phyloP scores from a whole-genome alignment of 1,140 invertebrate genomes.

The Drosophila varians region DNA sequence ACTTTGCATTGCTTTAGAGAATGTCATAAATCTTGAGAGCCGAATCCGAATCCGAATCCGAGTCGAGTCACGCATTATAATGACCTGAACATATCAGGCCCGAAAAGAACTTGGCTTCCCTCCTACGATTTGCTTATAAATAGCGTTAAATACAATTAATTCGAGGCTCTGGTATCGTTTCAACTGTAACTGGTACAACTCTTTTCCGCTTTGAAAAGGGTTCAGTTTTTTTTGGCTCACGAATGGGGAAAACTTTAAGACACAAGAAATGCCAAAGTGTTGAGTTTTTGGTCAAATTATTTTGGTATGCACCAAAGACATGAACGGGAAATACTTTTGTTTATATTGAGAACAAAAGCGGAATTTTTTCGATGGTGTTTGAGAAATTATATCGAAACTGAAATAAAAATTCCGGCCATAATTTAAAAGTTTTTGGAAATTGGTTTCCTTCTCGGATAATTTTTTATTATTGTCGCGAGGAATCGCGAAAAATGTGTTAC shows the following conservation, averaged over 20 bases:
- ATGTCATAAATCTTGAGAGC: slow-evolving; percentile 65
- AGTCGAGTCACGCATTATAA: slow-evolving; percentile 61
- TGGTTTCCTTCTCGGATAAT: slow-evolving; percentile 2
- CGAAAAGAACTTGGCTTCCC: slow-evolving; percentile 16
- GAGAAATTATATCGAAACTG: slow-evolving; percentile 28
- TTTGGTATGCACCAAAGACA: slow-evolving; percentile 59
- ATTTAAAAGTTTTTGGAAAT: slow-evolving; percentile 19
- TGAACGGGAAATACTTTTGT: slow-evolving; percentile 49
- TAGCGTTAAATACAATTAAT: slow-evolving; percentile 47
- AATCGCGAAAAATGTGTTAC: not conserved
- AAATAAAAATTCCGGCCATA: slow-evolving; percentile 48
- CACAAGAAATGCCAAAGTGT: slow-evolving; percentile 55
- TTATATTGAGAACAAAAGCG: slow-evolving; percentile 9
- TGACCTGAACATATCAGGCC: slow-evolving; percentile 12
- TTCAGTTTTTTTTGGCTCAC: not conserved
- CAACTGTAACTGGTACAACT: slow-evolving; percentile 59
- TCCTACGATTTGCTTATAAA: slow-evolving; percentile 58
- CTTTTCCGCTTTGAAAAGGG: not conserved
- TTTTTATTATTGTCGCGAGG: not conserved
- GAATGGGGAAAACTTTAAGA: not conserved
- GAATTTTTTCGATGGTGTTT: slow-evolving; percentile 14
- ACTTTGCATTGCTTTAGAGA: slow-evolving; percentile 54
- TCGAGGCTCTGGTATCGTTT: slow-evolving; percentile 31
- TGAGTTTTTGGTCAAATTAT: slow-evolving; percentile 57
- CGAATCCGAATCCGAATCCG: slow-evolving; percentile 16